These are phyloP conservation scores for Subacronicta megacephala DNA, from an alignment of 2,888 invertebrate genomes.

Conservation along the genomic window DNA sequence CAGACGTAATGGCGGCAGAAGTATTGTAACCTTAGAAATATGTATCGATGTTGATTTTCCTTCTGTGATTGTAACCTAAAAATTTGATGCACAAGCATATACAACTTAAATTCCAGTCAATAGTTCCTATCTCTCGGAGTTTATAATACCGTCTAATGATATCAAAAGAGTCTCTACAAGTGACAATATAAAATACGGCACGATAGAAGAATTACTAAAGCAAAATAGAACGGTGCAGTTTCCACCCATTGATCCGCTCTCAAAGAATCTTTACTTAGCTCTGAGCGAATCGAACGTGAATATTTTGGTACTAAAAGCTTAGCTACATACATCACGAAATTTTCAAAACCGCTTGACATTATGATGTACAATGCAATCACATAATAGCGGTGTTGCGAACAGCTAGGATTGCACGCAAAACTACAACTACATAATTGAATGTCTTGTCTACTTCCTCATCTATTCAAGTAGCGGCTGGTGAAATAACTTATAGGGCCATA, in stretches of 20 bases:
- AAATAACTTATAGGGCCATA: not conserved
- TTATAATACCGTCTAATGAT: too few relatives aligned
- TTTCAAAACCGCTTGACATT: slow-evolving; percentile 38
- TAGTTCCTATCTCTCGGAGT: too few relatives aligned
- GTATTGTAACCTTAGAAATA: too few relatives aligned
- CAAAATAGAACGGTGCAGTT: too few relatives aligned
- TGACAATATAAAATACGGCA: too few relatives aligned
- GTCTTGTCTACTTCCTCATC: slow-evolving; percentile 25
- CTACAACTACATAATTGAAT: slow-evolving; percentile 39
- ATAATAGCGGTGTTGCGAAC: slow-evolving; percentile 46
- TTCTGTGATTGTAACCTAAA: too few relatives aligned
- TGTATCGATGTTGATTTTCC: too few relatives aligned
- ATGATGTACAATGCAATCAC: slow-evolving; percentile 39
- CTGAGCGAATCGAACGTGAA: not conserved
- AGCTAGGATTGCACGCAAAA: slow-evolving; percentile 37
- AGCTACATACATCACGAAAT: slow-evolving; percentile 22
- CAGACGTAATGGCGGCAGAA: too few relatives aligned
- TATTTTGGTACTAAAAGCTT: slow-evolving; percentile 1
- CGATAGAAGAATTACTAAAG: too few relatives aligned
- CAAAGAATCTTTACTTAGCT: not conserved
- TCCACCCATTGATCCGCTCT: not conserved
- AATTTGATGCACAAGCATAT: too few relatives aligned
- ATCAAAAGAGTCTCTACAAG: too few relatives aligned
- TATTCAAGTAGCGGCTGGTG: slow-evolving; percentile 8
- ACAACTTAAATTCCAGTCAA: too few relatives aligned